A percentile compares a stretch with the other conserved stretches of the same genome.
These are phyloP conservation scores for Drosophila arawakana DNA, from an alignment of 1,140 invertebrate genomes.

Conservation along the genomic window DNA sequence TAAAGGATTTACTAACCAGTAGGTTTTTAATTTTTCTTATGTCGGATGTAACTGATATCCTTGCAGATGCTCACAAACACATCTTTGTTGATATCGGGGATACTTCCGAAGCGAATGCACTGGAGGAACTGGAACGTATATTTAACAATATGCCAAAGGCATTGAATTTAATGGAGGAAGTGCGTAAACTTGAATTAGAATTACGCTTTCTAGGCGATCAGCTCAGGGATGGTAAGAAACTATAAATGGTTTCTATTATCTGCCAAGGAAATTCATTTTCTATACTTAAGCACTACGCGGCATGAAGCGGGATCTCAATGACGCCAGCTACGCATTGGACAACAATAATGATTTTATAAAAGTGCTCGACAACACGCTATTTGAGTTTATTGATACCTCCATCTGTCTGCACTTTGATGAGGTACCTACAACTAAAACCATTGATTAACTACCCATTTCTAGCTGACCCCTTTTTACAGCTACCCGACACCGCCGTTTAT, in stretches of 20 bases:
- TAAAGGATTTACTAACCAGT: slow-evolving; percentile 87
- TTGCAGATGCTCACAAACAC: slow-evolving; percentile 53
- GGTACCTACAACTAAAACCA: slow-evolving; percentile 1
- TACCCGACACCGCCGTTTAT: slow-evolving; percentile 26
- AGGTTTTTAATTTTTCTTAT: background rate
- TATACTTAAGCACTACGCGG: slow-evolving; percentile 86
- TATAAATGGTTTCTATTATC: background rate
- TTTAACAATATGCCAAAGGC: slow-evolving; percentile 88
- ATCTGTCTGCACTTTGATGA: slow-evolving; percentile 55
- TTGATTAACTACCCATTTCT: background rate
- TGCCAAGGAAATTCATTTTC: slow-evolving; percentile 10
- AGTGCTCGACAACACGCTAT: slow-evolving; percentile 86
- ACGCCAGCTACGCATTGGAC: background rate
- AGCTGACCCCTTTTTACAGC: slow-evolving; percentile 16
- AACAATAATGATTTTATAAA: background rate
- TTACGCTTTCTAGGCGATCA: slow-evolving; percentile 87
- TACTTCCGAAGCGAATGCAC: slow-evolving; percentile 89
- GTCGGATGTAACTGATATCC: background rate
- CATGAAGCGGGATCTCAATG: slow-evolving; percentile 87
- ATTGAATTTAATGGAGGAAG: slow-evolving; percentile 86
- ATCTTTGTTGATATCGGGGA: slow-evolving; percentile 89
- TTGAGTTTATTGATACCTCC: slow-evolving; percentile 85
- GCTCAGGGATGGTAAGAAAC: slow-evolving; percentile 87
- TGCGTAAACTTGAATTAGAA: slow-evolving; percentile 87
- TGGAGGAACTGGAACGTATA: slow-evolving; percentile 90